These are phyloP conservation scores for Anthoptus insignis DNA, from an alignment of 2,888 invertebrate species.

Conservation along the genomic window DNA sequence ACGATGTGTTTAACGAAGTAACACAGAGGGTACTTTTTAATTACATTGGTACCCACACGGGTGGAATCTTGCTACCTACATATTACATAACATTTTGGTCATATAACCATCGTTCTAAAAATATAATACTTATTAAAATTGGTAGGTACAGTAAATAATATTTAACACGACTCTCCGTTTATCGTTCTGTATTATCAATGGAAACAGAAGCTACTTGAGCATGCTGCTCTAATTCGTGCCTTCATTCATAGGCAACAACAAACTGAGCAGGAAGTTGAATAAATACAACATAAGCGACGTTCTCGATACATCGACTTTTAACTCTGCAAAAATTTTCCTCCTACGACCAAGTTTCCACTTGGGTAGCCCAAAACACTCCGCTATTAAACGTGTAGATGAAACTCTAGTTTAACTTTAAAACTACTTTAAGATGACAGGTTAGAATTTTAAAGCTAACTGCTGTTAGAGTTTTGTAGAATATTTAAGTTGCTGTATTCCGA, in stretches of 20 bases:
- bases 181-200: too few species aligned
- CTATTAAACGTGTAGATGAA: constrained; percentile 37
- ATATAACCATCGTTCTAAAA: too few species aligned
- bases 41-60: too few species aligned
- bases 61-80: too few species aligned
- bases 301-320: constrained; percentile 24
- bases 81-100: too few species aligned
- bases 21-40: too few species aligned
- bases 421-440: constrained; percentile 28
- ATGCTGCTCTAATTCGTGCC: background rate
- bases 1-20: too few species aligned
- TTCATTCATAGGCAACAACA: background rate
- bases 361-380: constrained; percentile 32
- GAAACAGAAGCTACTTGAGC: background rate
- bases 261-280: background rate
- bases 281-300: background rate
- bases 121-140: too few species aligned
- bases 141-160: too few species aligned
- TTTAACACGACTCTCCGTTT: too few species aligned
- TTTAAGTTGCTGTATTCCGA: constrained; percentile 4
- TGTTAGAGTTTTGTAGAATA: constrained; percentile 21
- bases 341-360: constrained; percentile 21
- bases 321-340: constrained; percentile 22
- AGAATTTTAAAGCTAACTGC: constrained; percentile 26
- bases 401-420: constrained; percentile 32